Base-by-base conservation (phyloP, 2,797 vertebrate genomes). In the Chloroceryle inda region DNA sequence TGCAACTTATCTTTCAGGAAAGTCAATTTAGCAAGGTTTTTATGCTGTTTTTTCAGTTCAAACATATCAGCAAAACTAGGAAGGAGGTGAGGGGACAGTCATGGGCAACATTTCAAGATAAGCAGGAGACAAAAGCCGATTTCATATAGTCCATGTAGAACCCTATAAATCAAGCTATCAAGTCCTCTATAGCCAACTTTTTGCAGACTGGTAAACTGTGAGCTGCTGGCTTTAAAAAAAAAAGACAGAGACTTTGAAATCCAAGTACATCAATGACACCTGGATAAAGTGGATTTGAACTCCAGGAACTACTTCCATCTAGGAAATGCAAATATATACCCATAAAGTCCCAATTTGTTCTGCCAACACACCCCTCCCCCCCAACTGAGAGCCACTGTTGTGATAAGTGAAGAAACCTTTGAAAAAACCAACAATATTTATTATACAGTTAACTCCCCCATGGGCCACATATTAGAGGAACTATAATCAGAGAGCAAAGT, bases 351-450 rank as follows among this genome's bases (percentile, higher is more conserved):
- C 16, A 33, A 22, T 45, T 71, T 62, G 18, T 20, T 20, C 44
- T 44, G 44, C 44, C 18, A 35, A 8, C 20, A 9, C 44, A 18
- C 5, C 44, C 7, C 42, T 18, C 42, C 44, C 44, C 44, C 19
- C 44, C 79, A 71, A 64, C 2, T 0, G 0, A 64, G 16, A 17
- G 18, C 5, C 27, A 26, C 7, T 37, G 31, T 82, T 22, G 2
- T 5, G 35, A 35, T 35, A 35, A 35, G 35, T 35, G 12, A 10
- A 84, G 6, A 75, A 78, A 19, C 16, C 18, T 50, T 84, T 33
- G 44, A 59, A 68, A 79, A 40, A 7, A 3, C 15, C 23, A 62
- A 33, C n/a, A 72, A 37, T 31, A 67, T 10, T 49, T 64, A 38
- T 1, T 4, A 16, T 62, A 3, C 23, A 62, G 19, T 20, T 83